Percentiles rank a stretch among this genome's conserved stretches.
Evolutionary conservation across 2,888 invertebrate species (phyloP).

Genomic region (Timandra comae): DNA sequence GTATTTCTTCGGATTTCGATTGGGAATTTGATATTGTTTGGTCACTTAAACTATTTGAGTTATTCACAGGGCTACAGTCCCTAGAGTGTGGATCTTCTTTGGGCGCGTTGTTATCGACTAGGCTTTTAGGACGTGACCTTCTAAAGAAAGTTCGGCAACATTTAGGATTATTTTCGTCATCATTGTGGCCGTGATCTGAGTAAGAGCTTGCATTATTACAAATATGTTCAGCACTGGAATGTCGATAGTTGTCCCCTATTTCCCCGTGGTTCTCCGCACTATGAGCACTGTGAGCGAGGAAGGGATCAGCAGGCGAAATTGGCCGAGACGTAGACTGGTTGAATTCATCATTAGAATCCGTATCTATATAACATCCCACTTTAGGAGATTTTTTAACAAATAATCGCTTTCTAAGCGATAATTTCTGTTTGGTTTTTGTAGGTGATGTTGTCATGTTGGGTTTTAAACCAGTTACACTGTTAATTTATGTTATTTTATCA

Average conservation of each 20-base stretch:
- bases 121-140: conserved; percentile 62
- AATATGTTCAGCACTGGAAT: conserved; percentile 35
- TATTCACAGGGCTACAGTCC: conserved; percentile 56
- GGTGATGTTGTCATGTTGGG: conserved; percentile 71
- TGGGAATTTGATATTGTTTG: conserved; percentile 46
- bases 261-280: conserved; percentile 42
- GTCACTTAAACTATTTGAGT: conserved; percentile 58
- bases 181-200: conserved; percentile 36
- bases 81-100: conserved; percentile 51
- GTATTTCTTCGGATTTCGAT: conserved; percentile 58
- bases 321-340: conserved; percentile 60
- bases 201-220: conserved; percentile 36
- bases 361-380: conserved; percentile 72
- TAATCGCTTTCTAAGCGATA: conserved; percentile 66
- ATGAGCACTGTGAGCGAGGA: conserved; percentile 61
- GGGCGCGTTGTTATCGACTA: conserved; percentile 47
- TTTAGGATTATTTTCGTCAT: conserved; percentile 55
- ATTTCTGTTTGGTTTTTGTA: conserved; percentile 65
- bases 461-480: conserved; percentile 48
- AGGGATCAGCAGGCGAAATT: conserved; percentile 69
- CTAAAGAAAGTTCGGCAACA: conserved; percentile 67
- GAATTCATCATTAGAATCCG: conserved; percentile 67
- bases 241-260: conserved; percentile 33
- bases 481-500: conserved; percentile 68
- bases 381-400: conserved; percentile 73